Conservation (phyloP, 2,797 vertebrate genomes). For the Smutsia temminckii region DNA sequence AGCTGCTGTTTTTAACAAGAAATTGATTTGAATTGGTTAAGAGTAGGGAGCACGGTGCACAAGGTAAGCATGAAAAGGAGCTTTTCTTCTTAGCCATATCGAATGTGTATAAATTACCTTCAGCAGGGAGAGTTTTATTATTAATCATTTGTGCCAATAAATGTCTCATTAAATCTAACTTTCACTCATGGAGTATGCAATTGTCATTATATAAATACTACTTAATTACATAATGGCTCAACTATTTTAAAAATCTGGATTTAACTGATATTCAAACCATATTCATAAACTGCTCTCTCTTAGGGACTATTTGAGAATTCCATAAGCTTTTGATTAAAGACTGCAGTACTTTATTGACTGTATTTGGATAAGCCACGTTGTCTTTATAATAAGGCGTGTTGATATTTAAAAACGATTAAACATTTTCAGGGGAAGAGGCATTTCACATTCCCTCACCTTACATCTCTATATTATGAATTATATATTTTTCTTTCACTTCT, state of each 20-base stretch:
- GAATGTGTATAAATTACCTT: slow-evolving; percentile 54
- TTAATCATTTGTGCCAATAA: slow-evolving; percentile 74
- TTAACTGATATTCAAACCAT: slow-evolving; percentile 39
- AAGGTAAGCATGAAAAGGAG: slow-evolving; percentile 49
- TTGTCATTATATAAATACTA: slow-evolving; percentile 61
- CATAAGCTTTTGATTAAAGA: slow-evolving; percentile 44
- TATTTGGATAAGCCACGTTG: slow-evolving; percentile 51
- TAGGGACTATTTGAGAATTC: slow-evolving; percentile 65
- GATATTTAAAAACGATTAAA: slow-evolving; percentile 77
- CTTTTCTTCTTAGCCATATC: slow-evolving; percentile 23
- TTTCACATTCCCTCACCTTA: slow-evolving; percentile 51
- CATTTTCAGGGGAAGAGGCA: slow-evolving; percentile 55
- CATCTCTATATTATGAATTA: slow-evolving; percentile 63
- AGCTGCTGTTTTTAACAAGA: not conserved
- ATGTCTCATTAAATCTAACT: slow-evolving; percentile 50
- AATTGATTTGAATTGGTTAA: slow-evolving; percentile 19
- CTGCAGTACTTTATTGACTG: slow-evolving; percentile 45
- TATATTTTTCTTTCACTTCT: slow-evolving; percentile 48
- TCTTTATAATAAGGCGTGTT: slow-evolving; percentile 56
- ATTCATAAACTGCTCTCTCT: slow-evolving; percentile 40
- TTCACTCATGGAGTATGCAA: slow-evolving; percentile 61
- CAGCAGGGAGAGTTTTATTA: not conserved
- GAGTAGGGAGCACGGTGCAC: not conserved
- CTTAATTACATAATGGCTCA: slow-evolving; percentile 56
- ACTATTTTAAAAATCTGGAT: slow-evolving; percentile 55